Conservation (phyloP, 1,140 invertebrate genomes). For the Paralvinella palmiformis region DNA sequence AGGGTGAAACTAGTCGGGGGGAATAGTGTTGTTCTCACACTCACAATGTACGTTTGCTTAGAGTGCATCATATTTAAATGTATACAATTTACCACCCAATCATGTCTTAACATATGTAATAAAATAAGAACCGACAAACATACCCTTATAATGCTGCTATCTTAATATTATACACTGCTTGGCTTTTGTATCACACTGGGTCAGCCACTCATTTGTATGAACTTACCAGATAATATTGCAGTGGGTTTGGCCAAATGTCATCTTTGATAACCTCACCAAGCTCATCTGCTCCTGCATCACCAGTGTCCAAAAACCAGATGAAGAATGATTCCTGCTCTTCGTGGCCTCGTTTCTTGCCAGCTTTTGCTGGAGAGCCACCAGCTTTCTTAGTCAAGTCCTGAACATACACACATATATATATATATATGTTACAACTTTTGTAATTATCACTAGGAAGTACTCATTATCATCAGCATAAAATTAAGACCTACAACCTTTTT, state of each 20-base stretch:
- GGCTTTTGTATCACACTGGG: too few relatives aligned
- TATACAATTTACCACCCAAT: too few relatives aligned
- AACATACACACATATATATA: not conserved
- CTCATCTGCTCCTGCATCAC: conserved; percentile 49
- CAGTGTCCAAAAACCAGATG: conserved; percentile 50
- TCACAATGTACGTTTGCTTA: not conserved
- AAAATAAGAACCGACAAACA: not conserved
- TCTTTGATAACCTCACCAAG: conserved; percentile 65
- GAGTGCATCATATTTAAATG: not conserved
- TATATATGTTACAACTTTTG: not conserved
- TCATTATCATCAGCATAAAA: too few relatives aligned
- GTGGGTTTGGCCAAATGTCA: conserved; percentile 85
- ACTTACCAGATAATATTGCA: conserved; percentile 71
- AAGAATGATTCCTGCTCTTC: conserved; percentile 39
- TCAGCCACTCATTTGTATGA: too few relatives aligned
- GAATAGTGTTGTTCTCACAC: not conserved
- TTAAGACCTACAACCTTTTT: too few relatives aligned
- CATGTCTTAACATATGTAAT: not conserved
- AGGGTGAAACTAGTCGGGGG: too few relatives aligned
- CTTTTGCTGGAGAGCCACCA: not conserved
- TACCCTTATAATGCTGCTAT: too few relatives aligned
- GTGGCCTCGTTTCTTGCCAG: conserved; percentile 1
- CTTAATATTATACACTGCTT: too few relatives aligned
- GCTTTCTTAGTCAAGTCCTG: conserved; percentile 6
- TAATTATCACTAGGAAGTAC: not conserved